Conservation (phyloP, 2,113 vertebrate species). For the Cebus imitator region DNA sequence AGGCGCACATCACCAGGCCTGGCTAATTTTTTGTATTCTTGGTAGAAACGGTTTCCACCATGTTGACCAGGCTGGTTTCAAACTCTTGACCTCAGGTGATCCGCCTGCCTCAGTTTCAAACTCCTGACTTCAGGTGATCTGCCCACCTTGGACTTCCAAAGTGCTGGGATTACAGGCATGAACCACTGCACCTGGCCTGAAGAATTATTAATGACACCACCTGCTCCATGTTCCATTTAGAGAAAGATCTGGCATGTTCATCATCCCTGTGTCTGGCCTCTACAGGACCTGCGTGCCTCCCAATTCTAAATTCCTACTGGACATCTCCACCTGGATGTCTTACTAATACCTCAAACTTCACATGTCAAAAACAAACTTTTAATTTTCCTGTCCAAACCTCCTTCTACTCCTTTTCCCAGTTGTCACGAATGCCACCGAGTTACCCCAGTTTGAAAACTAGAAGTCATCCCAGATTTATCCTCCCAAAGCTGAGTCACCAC, state of each 20-base stretch:
- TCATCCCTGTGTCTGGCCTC: neutral
- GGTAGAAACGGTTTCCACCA: no score
- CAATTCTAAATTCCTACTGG: neutral
- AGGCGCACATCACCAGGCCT: no score
- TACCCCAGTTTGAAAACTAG: neutral
- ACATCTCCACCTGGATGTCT: neutral
- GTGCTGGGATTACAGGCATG: no score
- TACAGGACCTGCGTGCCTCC: no score
- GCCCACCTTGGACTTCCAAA: no score
- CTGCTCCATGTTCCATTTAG: neutral
- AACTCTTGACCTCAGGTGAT: no score
- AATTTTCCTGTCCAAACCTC: neutral
- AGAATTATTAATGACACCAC: neutral
- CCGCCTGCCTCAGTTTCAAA: no score
- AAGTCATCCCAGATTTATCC: neutral
- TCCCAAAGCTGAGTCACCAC: neutral
- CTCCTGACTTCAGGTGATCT: no score
- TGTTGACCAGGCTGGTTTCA: no score
- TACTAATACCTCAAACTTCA: neutral
- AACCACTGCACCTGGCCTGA: no score
- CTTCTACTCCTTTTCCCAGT: neutral
- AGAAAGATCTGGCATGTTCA: neutral
- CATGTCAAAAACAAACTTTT: neutral
- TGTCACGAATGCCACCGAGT: neutral
- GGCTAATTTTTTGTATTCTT: no score